Evolutionary conservation across 2,888 invertebrate species (phyloP).

Genomic region (Lypha dubia): DNA sequence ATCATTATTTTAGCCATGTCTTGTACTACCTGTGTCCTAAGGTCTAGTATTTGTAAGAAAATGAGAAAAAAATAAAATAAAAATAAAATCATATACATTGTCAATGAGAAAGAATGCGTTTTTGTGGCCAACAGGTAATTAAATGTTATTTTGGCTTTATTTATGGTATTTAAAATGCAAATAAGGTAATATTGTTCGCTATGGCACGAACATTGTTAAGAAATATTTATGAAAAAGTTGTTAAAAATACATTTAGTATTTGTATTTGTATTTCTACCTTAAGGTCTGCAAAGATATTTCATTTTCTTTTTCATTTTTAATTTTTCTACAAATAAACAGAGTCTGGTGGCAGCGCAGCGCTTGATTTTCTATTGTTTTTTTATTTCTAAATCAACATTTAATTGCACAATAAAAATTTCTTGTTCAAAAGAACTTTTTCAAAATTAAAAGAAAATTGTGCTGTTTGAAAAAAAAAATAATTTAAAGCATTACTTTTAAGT

Average conservation of each 20-base stretch:
- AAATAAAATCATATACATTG: slow-evolving; percentile 47
- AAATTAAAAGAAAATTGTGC: no score
- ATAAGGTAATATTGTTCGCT: slow-evolving; percentile 58
- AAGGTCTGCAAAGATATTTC: not conserved
- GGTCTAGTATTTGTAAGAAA: slow-evolving; percentile 7
- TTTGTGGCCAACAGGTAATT: slow-evolving; percentile 69
- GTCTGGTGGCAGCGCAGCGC: not conserved
- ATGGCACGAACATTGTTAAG: slow-evolving; percentile 23
- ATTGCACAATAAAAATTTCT: not conserved
- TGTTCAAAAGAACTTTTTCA: not conserved
- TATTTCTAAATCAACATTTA: not conserved
- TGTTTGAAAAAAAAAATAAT: no score
- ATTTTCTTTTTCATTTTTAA: not conserved
- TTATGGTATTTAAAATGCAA: slow-evolving; percentile 70
- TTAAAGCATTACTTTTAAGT: not conserved
- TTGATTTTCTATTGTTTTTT: not conserved
- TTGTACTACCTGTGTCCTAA: slow-evolving; percentile 28
- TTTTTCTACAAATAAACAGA: no score
- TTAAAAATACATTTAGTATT: not conserved
- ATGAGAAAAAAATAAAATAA: no score
- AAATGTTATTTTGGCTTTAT: slow-evolving; percentile 66
- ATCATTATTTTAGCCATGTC: not conserved
- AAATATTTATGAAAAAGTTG: slow-evolving; percentile 2
- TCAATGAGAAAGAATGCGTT: slow-evolving; percentile 62
- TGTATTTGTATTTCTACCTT: not conserved